Percentiles rank a stretch among this genome's conserved stretches.
phyloP scores from a whole-genome alignment of 2,113 vertebrate species.

The Narcine bancroftii region DNA sequence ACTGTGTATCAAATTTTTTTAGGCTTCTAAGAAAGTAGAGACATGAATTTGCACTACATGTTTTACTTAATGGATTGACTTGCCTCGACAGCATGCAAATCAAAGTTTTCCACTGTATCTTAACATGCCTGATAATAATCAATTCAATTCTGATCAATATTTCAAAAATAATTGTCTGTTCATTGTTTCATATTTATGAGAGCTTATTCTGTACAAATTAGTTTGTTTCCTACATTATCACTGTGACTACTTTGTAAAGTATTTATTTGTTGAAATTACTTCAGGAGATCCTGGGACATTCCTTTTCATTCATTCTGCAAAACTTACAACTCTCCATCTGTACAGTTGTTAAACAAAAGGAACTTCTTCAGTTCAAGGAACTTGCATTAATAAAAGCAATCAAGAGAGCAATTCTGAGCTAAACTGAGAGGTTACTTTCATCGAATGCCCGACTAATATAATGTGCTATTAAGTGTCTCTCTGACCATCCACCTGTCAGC shows the following conservation, averaged over 20 bases:
- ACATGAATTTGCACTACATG: too few relatives aligned
- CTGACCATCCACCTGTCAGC: not conserved
- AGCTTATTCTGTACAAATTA: not conserved
- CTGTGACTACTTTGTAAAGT: not conserved
- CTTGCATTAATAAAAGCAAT: too few relatives aligned
- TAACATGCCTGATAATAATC: too few relatives aligned
- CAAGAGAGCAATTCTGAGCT: too few relatives aligned
- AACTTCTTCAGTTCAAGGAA: too few relatives aligned
- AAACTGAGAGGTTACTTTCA: not conserved
- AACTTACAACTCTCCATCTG: not conserved
- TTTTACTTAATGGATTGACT: too few relatives aligned
- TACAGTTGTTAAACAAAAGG: not conserved
- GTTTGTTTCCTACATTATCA: not conserved
- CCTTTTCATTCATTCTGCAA: too few relatives aligned
- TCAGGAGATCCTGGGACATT: not conserved
- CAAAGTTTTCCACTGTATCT: too few relatives aligned
- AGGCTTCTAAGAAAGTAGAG: too few relatives aligned
- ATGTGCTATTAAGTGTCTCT: not conserved
- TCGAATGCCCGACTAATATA: not conserved
- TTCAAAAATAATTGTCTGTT: not conserved
- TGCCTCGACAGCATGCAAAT: too few relatives aligned
- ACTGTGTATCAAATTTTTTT: too few relatives aligned
- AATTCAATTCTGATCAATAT: too few relatives aligned
- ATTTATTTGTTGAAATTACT: not conserved
- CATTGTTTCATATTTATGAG: not conserved